Base-by-base conservation (phyloP, 2,888 invertebrate genomes). In the Acronicta psi region DNA sequence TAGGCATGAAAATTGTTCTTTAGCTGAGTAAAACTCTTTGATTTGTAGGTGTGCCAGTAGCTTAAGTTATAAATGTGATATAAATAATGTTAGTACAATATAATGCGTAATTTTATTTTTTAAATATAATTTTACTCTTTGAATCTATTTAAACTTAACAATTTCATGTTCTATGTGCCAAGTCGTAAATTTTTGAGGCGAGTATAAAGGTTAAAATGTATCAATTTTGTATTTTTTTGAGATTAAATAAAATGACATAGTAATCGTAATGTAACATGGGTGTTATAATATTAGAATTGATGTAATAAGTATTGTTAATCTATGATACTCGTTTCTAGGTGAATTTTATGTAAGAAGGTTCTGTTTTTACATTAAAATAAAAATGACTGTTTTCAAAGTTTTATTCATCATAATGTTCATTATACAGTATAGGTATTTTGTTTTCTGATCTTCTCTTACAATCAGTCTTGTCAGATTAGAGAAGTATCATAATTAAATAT, bases 331-430 rank as follows among this genome's bases (percentile, higher is more conserved):
- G 80, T 81, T 82, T 83, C 81, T 84, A 87, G 84, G 75, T 79
- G 80, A 83, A 70, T 78, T 83, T 84, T 86, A 80, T 87, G 85
- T 89, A 90, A 86, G 79, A n/a, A 89, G 82, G 80, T 90, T 92
- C 80, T 88, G 92, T 90, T 92, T 93, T 89, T 92, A 91, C 86
- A 91, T 84, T 89, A 90, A 91, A 93, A 87, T 86, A 84, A 87
- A 83, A 87, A 82, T 89, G 85, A 89, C 86, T 91, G 91, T 92
- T 92, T 65, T 47, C 72, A 70, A 74, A 75, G 72, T 87, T 85
- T 83, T 76, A 78, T 82, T 85, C 55, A 25, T 3, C 11, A 13
- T 11, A n/a, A n/a, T n/a, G n/a, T n/a, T n/a, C n/a, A 14, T 34
- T 34, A 36, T 1, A 1, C 29, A 29, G n/a, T n/a, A n/a, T n/a